Base-by-base conservation (phyloP, 2,888 invertebrate genomes). In the Tolmerus cingulatus region DNA sequence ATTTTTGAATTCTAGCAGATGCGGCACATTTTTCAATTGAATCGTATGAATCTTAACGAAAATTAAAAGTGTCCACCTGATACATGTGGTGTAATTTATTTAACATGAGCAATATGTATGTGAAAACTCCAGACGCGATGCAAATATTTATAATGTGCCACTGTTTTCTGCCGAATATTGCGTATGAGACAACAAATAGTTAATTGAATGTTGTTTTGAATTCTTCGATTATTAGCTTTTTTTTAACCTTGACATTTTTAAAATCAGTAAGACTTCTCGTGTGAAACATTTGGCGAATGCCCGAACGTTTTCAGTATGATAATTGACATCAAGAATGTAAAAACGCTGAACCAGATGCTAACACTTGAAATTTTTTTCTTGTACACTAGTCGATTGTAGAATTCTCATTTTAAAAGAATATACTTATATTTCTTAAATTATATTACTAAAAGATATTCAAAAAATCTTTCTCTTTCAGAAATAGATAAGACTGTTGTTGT, bases 401-500 rank as follows among this genome's bases (percentile, higher is more conserved):
- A 55, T 8, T 19, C 19, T 19, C 3, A 55, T 55, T 55, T 55
- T 19, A 74, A 74, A 5, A 30, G 9, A 34, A 34, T 7, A 34
- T 7, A 34, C 34, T 2, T 34, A 34, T 34, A 34, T 34, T 34
- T 7, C 34, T 34, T 34, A 5, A 34, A 34, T 34, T 7, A 34
- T 34, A 0, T 34, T 34, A 34, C 7, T 34, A 7, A 34, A 34
- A 12, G 16, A 34, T 27, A 74, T 34, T n/a, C 7, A 27, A 46
- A 74, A 74, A 74, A 30, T 19, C 1, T 37, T 37, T 9, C 5
- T 76, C 14, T 40, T 89, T 5, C 93, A 98, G 98, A 97, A 92
- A 96, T 97, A 90, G 97, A 98, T 93, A 97, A 98, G 92, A 96
- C 96, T 23, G 96, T 98, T 46, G 94, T 96, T 86, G 96, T 98